phyloP scores from a whole-genome alignment of 2,888 invertebrate genomes.

The Panopea generosa region DNA sequence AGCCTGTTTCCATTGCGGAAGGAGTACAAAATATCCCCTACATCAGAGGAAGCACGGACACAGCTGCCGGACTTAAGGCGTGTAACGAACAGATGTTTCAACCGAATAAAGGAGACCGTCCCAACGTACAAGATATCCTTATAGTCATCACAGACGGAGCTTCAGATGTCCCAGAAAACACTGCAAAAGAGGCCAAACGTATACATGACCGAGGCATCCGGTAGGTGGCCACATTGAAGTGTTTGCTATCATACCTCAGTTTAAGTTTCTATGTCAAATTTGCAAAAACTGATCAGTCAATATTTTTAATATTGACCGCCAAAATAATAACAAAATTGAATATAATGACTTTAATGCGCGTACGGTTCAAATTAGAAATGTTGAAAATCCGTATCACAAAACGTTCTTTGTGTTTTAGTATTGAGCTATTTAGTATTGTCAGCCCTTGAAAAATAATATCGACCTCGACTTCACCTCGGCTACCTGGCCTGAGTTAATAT shows the following conservation, averaged over 20 bases:
- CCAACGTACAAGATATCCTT: constrained; percentile 27
- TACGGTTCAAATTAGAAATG: too few relatives aligned
- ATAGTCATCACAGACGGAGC: constrained; percentile 47
- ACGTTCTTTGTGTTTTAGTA: too few relatives aligned
- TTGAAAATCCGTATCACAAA: too few relatives aligned
- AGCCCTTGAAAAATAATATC: too few relatives aligned
- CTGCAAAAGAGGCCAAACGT: constrained; percentile 16
- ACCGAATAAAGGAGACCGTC: constrained; percentile 39
- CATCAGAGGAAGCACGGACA: constrained; percentile 45
- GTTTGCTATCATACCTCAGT: neutral
- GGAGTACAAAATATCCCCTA: constrained; percentile 28
- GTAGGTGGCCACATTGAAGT: constrained; percentile 3
- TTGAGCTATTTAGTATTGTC: too few relatives aligned
- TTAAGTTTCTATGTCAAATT: neutral
- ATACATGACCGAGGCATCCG: constrained; percentile 19
- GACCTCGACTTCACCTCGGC: too few relatives aligned
- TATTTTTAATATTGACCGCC: too few relatives aligned
- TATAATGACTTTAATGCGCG: too few relatives aligned
- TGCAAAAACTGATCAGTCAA: too few relatives aligned
- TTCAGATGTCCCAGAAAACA: constrained; percentile 22
- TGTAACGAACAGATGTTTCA: constrained; percentile 30
- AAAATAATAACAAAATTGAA: too few relatives aligned
- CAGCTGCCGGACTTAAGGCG: constrained; percentile 29
- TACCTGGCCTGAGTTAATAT: too few relatives aligned
- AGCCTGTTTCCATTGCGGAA: constrained; percentile 14